phyloP scores from a whole-genome alignment of 2,888 invertebrate genomes.

The Acheta domesticus region DNA sequence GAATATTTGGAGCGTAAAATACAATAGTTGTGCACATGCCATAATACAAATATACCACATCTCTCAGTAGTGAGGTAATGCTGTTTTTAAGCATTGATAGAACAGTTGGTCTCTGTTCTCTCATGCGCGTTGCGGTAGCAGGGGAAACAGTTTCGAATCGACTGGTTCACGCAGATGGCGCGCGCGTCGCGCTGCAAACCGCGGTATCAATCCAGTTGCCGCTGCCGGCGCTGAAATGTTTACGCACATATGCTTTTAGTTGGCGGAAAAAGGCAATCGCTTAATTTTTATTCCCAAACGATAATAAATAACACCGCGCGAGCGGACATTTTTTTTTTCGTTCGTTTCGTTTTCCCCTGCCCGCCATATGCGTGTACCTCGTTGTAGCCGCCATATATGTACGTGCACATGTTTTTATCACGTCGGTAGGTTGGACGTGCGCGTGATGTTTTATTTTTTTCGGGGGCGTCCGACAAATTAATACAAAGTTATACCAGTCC shows the following conservation, averaged over 20 bases:
- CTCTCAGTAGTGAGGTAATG: too few relatives aligned
- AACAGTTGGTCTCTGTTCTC: too few relatives aligned
- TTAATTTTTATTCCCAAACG: constrained; percentile 7
- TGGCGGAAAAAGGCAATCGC: constrained; percentile 18
- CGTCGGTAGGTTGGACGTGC: background rate
- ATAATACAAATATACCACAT: too few relatives aligned
- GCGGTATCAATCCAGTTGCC: background rate
- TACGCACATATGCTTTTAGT: constrained; percentile 18
- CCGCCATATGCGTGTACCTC: constrained; percentile 9
- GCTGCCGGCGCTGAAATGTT: background rate
- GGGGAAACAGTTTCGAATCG: background rate
- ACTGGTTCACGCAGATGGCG: background rate
- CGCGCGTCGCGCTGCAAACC: background rate
- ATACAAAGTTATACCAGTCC: background rate
- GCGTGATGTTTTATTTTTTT: background rate
- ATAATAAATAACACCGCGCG: background rate
- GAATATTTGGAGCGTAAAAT: too few relatives aligned
- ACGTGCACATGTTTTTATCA: background rate
- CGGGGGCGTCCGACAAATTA: background rate
- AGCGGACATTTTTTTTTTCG: background rate
- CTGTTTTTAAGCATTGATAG: too few relatives aligned
- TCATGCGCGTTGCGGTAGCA: too few relatives aligned
- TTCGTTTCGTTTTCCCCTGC: background rate
- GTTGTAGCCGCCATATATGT: background rate
- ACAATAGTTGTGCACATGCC: too few relatives aligned